Base-by-base conservation (phyloP, 2,888 invertebrate species). In the Cancer borealis region DNA sequence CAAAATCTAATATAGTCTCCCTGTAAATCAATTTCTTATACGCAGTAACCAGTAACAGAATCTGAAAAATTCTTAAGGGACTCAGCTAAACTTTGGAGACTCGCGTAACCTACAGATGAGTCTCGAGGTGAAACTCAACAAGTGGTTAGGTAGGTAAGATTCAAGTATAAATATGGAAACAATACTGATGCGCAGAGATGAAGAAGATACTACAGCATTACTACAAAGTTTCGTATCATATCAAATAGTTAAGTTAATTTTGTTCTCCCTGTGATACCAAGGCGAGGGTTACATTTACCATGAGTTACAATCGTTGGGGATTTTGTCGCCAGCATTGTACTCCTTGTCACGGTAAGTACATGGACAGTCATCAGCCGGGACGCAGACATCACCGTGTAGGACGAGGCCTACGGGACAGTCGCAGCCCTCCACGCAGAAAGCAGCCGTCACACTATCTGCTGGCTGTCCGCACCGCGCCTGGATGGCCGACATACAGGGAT, bases 221-320 rank as follows among this genome's bases (percentile, higher is more conserved):
- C 66, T 21, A 73, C 66, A 73, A 73, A n/a, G 66, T 8, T 26
- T 21, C 4, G 3, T 54, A 54, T 54, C 54, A 54, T 54, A 14
- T 54, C 14, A 8, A 14, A 14, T 12, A 54, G 54, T 54, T 3
- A 54, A 14, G 54, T 0, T 54, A 39, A 14, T 54, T 54, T 73
- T 73, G 73, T 73, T 8, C 10, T 73, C 5, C 73, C n/a, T 73
- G 73, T 26, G 26, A 73, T 39, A 3, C 21, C 6, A 60, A 17
- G 91, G 39, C 47, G n/a, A n/a, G n/a, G 66, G 66, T 66, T 14
- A n/a, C 66, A 95, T 96, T 96, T 96, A 97, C 97, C 99, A 99
- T 66, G 97, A 97, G 96, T 99, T 99, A 96, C 99, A 99, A 95
- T 98, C 98, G 96, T 98, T 98, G 96, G 98, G 97, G 96, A 99